Percentiles rank a stretch among this genome's conserved stretches.
phyloP scores from a whole-genome alignment of 2,888 invertebrate genomes.

The Andrena marginata region DNA sequence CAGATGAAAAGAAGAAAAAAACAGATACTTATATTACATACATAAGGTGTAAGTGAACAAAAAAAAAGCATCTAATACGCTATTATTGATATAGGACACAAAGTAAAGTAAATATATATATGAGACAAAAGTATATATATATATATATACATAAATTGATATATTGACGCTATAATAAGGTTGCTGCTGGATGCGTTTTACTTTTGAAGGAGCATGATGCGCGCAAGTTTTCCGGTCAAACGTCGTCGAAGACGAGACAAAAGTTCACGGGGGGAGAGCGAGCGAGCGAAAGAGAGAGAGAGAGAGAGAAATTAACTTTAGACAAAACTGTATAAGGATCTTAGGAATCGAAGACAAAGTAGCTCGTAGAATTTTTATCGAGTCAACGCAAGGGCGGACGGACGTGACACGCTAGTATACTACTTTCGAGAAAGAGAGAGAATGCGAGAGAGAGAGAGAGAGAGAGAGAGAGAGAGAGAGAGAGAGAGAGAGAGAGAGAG shows the following conservation, averaged over 20 bases:
- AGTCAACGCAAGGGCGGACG: conserved; percentile 61
- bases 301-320: conserved; percentile 49
- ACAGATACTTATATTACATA: conserved; percentile 83
- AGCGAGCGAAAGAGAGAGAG: conserved; percentile 50
- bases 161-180: conserved; percentile 78
- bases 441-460: conserved; percentile 1
- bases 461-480: conserved; percentile 11
- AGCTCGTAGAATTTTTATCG: conserved; percentile 74
- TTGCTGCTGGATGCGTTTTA: conserved; percentile 80
- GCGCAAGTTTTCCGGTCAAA: conserved; percentile 65
- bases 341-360: conserved; percentile 69
- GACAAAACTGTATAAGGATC: conserved; percentile 59
- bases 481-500: background rate
- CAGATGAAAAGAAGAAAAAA: conserved; percentile 71
- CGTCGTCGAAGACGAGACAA: conserved; percentile 69
- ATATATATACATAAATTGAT: conserved; percentile 77
- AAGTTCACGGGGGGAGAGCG: conserved; percentile 59
- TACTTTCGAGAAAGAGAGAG: conserved; percentile 45
- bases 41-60: conserved; percentile 83
- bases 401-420: conserved; percentile 65
- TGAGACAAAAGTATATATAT: conserved; percentile 73
- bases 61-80: conserved; percentile 82
- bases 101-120: conserved; percentile 81
- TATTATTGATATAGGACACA: conserved; percentile 82
- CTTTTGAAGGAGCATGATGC: conserved; percentile 50